Conservation (phyloP, 1,140 invertebrate genomes). For the Pseudomyrmex gracilis region DNA sequence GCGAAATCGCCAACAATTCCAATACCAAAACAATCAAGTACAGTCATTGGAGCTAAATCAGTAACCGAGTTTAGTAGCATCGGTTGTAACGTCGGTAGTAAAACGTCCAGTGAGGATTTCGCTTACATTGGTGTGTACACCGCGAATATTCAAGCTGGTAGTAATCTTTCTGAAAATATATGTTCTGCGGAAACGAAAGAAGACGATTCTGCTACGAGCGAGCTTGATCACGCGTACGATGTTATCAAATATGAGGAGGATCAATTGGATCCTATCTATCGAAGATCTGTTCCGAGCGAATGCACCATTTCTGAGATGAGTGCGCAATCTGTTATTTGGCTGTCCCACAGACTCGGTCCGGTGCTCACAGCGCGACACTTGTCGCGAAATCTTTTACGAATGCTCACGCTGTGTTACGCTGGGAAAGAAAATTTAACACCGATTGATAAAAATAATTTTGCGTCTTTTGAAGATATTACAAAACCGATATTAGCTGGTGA, state of each 20-base stretch:
- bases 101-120: slow-evolving; percentile 83
- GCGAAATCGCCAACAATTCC: slow-evolving; percentile 87
- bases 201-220: slow-evolving; percentile 40
- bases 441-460: slow-evolving; percentile 55
- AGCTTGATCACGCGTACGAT: slow-evolving; percentile 49
- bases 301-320: slow-evolving; percentile 95
- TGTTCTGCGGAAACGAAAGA: slow-evolving; percentile 42
- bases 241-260: slow-evolving; percentile 11
- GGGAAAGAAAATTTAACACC: slow-evolving; percentile 92
- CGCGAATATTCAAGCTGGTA: slow-evolving; percentile 39
- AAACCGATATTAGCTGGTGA: slow-evolving; percentile 91
- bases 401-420: slow-evolving; percentile 97
- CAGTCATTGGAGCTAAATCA: slow-evolving; percentile 77
- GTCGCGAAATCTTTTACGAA: slow-evolving; percentile 95
- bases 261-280: slow-evolving; percentile 57
- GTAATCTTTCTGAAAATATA: slow-evolving; percentile 50
- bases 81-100: slow-evolving; percentile 87
- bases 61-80: slow-evolving; percentile 87
- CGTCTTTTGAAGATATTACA: slow-evolving; percentile 65
- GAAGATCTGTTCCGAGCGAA: slow-evolving; percentile 78
- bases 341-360: slow-evolving; percentile 97
- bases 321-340: slow-evolving; percentile 95
- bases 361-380: slow-evolving; percentile 96
- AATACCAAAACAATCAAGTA: slow-evolving; percentile 85
- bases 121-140: slow-evolving; percentile 34